Percentiles rank a stretch among this genome's conserved stretches.
Conservation (phyloP, 2,113 vertebrate species). For the Cyprinodon variegatus region DNA sequence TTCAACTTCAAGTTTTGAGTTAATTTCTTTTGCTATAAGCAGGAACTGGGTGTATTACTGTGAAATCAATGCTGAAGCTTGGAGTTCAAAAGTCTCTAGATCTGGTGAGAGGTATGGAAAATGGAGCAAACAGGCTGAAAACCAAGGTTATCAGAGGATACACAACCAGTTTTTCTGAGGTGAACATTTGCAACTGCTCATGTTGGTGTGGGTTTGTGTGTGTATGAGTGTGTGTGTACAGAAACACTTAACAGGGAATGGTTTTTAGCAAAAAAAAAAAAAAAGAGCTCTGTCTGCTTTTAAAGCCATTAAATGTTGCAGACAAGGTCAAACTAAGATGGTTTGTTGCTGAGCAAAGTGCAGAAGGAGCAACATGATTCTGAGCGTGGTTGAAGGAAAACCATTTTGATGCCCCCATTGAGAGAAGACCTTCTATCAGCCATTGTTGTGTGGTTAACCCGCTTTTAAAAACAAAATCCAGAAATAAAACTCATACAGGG, state of each 20-base stretch:
- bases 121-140: background rate
- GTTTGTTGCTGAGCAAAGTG: constrained; percentile 6
- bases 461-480: background rate
- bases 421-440: constrained; percentile 1
- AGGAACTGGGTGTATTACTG: background rate
- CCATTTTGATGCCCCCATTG: background rate
- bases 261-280: constrained; percentile 27
- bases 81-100: background rate
- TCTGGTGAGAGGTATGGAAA: background rate
- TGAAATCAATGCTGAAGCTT: background rate
- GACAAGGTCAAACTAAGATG: constrained; percentile 47
- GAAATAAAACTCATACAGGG: constrained; percentile 18
- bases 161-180: background rate
- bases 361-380: constrained; percentile 20
- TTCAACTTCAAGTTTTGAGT: no score
- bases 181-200: constrained; percentile 1
- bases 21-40: background rate
- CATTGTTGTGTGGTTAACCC: constrained; percentile 8
- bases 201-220: background rate
- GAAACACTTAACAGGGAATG: background rate
- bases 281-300: constrained; percentile 32
- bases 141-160: background rate
- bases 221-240: constrained; percentile 1
- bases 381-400: constrained; percentile 26
- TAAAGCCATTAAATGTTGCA: constrained; percentile 57